A percentile compares a stretch with the other conserved stretches of the same genome.
Evolutionary conservation across 2,888 invertebrate genomes (phyloP).

Genomic region (Thera britannica): DNA sequence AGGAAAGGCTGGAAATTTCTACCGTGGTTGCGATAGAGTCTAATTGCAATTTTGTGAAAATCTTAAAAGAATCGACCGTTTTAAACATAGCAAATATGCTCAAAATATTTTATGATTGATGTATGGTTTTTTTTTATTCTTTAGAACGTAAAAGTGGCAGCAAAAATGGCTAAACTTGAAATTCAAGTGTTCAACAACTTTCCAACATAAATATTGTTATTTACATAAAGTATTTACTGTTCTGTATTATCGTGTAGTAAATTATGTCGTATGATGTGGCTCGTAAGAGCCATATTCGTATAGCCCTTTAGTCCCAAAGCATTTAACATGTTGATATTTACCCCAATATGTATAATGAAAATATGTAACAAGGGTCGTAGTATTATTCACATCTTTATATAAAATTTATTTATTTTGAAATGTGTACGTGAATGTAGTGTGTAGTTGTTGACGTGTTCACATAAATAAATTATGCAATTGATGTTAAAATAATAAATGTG

Average conservation of each 20-base stretch:
- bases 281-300: constrained; percentile 15
- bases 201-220: constrained; percentile 42
- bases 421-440: constrained; percentile 53
- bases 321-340: constrained; percentile 12
- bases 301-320: constrained; percentile 11
- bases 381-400: constrained; percentile 13
- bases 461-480: constrained; percentile 40
- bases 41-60: too few species aligned
- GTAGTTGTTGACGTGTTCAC: constrained; percentile 49
- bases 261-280: constrained; percentile 14
- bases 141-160: constrained; percentile 5
- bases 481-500: constrained; percentile 44
- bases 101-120: constrained; percentile 17
- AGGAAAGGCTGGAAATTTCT: background rate
- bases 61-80: too few species aligned
- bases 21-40: too few species aligned
- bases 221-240: constrained; percentile 51
- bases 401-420: constrained; percentile 40
- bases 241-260: constrained; percentile 40
- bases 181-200: constrained; percentile 49
- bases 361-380: constrained; percentile 10
- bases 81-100: background rate
- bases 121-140: background rate
- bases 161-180: constrained; percentile 9
- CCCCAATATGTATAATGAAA: constrained; percentile 6